Percentiles rank a stretch among this genome's conserved stretches.
Evolutionary conservation across 2,888 invertebrate genomes (phyloP).

Genomic region (Tanytarsus gracilentus): DNA sequence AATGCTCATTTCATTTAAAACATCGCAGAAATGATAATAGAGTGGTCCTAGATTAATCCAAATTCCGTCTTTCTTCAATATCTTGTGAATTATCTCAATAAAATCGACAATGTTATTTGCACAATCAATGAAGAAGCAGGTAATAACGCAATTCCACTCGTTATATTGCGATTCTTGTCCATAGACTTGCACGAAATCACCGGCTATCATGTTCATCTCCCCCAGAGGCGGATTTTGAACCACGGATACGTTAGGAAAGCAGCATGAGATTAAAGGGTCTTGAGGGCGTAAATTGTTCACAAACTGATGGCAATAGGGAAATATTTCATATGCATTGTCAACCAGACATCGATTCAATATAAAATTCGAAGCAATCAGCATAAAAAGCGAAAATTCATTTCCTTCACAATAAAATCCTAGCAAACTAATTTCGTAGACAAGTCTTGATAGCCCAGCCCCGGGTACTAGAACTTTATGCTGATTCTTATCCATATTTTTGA

Average conservation of each 20-base stretch:
- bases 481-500: slow-evolving; percentile 47
- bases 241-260: slow-evolving; percentile 85
- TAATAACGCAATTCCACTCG: slow-evolving; percentile 86
- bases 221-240: slow-evolving; percentile 49
- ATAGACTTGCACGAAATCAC: slow-evolving; percentile 84
- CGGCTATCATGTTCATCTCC: slow-evolving; percentile 90
- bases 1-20: slow-evolving; percentile 77
- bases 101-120: slow-evolving; percentile 93
- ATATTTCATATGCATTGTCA: slow-evolving; percentile 68
- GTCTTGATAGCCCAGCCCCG: slow-evolving; percentile 89
- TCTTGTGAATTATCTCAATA: slow-evolving; percentile 82
- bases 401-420: slow-evolving; percentile 89
- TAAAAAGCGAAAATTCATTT: slow-evolving; percentile 95
- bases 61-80: slow-evolving; percentile 79
- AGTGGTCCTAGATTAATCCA: slow-evolving; percentile 91
- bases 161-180: slow-evolving; percentile 38
- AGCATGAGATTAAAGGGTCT: slow-evolving; percentile 68
- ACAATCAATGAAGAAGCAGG: slow-evolving; percentile 98
- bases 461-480: slow-evolving; percentile 58
- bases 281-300: slow-evolving; percentile 76
- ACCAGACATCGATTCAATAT: slow-evolving; percentile 60
- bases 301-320: slow-evolving; percentile 93
- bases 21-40: slow-evolving; percentile 84
- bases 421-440: slow-evolving; percentile 88
- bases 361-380: slow-evolving; percentile 94